Conservation (phyloP, 1,140 invertebrate genomes). For the Neodiprion fabricii region DNA sequence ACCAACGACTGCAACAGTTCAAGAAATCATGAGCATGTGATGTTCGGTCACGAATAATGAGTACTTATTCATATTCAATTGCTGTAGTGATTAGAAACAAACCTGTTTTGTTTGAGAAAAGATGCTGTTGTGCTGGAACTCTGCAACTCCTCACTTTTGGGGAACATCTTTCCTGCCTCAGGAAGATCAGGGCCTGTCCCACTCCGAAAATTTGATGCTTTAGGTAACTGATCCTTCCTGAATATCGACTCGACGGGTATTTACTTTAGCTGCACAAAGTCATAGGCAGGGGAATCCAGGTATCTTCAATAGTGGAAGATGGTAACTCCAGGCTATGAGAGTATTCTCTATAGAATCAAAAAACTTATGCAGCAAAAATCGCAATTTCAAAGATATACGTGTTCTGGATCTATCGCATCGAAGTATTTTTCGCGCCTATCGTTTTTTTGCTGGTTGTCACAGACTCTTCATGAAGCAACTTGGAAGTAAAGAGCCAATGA, state of each 20-base stretch:
- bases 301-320: background rate
- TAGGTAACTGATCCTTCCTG: background rate
- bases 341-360: background rate
- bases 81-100: background rate
- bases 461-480: background rate
- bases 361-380: background rate
- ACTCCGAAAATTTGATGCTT: background rate
- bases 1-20: too few relatives aligned
- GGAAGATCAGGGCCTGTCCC: background rate
- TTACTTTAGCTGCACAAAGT: too few relatives aligned
- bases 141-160: background rate
- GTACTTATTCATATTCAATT: too few relatives aligned
- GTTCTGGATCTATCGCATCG: too few relatives aligned
- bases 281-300: background rate
- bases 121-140: background rate
- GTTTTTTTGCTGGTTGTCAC: too few relatives aligned
- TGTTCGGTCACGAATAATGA: too few relatives aligned
- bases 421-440: too few relatives aligned
- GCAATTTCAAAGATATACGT: too few relatives aligned
- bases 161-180: background rate
- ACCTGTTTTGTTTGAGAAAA: background rate
- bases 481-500: background rate
- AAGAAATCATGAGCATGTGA: too few relatives aligned
- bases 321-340: background rate
- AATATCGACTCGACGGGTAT: too few relatives aligned